Evolutionary conservation across 2,797 vertebrate genomes (phyloP), one percentile per base, ranked within the genome.

Genomic region (Sardinella longiceps): DNA sequence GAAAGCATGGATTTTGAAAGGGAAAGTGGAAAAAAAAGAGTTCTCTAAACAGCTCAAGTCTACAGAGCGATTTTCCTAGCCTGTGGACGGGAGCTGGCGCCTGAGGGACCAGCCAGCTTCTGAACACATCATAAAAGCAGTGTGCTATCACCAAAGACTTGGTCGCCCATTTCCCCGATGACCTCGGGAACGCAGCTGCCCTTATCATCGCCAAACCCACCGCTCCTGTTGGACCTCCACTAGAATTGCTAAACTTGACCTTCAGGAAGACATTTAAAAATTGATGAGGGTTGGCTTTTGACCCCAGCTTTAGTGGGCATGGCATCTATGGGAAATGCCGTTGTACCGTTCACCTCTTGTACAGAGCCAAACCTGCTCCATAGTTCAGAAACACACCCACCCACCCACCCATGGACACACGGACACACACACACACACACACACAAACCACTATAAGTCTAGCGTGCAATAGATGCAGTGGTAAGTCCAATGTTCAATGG

Each of bases 221-320:
- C 83, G 48, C 81, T 85, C 82, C 53, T 58, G 70, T 66, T 84
- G 80, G 83, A 66, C 60, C 84, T 84, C 85, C 80, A 89, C 86
- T 89, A 84, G 86, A 89, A 90, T 89, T 89, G 90, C 89, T 90
- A 90, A 90, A 91, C 82, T 84, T 90, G 89, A 90, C 91, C 90
- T 90, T 90, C 89, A 89, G 86, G 63, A 60, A 88, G 90, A 86
- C 90, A 90, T 91, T 90, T 90, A 86, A 88, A 89, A 90, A 89
- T 89, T 84, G 83, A 88, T 87, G 85, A 84, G 86, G 86, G 83
- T 89, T 84, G 83, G 14, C 56, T 84, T 84, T 43, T 43, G 70
- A 15, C 37, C 15, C 48, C 83, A 84, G 12, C 80, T 86, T 85
- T 60, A 77, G 70, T 70, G 56, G 84, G 28, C 39, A 53, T 15